Base-by-base conservation (phyloP, 1,140 invertebrate species). In the Caerostris darwini region DNA sequence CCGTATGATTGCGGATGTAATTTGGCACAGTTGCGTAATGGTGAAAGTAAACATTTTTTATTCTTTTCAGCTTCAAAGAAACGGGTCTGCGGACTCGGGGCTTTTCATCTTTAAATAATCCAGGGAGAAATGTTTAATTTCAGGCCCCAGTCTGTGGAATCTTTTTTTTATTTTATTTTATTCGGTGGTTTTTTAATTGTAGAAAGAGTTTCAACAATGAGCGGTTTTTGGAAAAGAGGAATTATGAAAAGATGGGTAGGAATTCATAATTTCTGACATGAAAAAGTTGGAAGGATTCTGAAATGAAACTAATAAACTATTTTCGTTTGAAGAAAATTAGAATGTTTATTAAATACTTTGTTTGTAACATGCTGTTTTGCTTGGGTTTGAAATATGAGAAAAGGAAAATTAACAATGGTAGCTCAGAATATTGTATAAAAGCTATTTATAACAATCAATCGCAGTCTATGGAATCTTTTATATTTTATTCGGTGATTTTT, bases 61-160 rank as follows among this genome's bases (percentile, higher is more conserved):
- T 77, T 77, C 19, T 77, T 34, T 77, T 50, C 34, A 34, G n/a
- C 34, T 71, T 71, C 17, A 77, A 77, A 77, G 50, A 77, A 53
- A 3, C 0, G 10, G 10, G 34, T 77, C 34, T 10, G 61, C 17
- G 61, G 61, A 10, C 61, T 64, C 5, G 17, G 12, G 71, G 34
- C 50, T 77, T 77, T 77, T 77, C 50, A 77, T 77, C 19, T 77
- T 77, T 77, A 12, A 77, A 77, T 77, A 77, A 77, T 14, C 71
- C 71, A 77, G 53, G 53, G 71, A 34, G 71, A 77, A 77, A 77
- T 77, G 34, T 77, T 77, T 77, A 77, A 77, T 77, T 77, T 77
- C 71, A 77, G 14, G 7, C 71, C 71, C 1, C 71, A 67, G 71
- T 12, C 71, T 50, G 8, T 53, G 34, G 12, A 34, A 8, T 5